phyloP scores from a whole-genome alignment of 2,888 invertebrate species.

The Lithophane ornitopus region DNA sequence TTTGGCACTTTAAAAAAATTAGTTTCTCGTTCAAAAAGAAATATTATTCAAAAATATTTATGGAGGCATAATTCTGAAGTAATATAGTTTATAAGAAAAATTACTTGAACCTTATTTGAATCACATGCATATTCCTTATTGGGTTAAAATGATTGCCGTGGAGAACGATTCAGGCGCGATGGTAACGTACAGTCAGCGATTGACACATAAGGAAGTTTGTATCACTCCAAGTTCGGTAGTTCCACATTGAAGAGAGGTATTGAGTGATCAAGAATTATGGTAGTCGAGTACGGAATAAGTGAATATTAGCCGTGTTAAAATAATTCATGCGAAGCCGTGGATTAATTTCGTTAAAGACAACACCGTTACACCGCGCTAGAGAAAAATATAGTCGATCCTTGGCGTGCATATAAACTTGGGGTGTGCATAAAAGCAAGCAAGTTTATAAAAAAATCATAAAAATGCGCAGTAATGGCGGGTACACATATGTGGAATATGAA shows the following conservation, averaged over 20 bases:
- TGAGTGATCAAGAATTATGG: not conserved
- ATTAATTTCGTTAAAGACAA: slow-evolving; percentile 1
- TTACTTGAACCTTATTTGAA: no score
- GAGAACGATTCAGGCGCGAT: not conserved
- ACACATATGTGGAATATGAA: not conserved
- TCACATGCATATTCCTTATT: no score
- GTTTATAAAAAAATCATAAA: no score
- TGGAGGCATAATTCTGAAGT: no score
- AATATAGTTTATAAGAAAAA: no score
- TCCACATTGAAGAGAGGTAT: not conserved
- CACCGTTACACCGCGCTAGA: not conserved
- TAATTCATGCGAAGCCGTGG: not conserved
- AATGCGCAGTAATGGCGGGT: not conserved
- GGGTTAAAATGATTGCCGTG: not conserved
- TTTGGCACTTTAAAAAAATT: no score
- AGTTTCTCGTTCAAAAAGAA: no score
- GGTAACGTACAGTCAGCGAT: not conserved
- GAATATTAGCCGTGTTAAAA: no score
- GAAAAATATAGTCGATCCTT: not conserved
- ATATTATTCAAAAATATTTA: no score
- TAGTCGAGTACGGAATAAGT: no score
- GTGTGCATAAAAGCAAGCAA: not conserved
- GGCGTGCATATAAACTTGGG: not conserved
- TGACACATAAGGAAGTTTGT: not conserved
- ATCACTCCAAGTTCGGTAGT: not conserved